phyloP scores from a whole-genome alignment of 2,888 invertebrate genomes.

The Nephrotoma appendiculata region DNA sequence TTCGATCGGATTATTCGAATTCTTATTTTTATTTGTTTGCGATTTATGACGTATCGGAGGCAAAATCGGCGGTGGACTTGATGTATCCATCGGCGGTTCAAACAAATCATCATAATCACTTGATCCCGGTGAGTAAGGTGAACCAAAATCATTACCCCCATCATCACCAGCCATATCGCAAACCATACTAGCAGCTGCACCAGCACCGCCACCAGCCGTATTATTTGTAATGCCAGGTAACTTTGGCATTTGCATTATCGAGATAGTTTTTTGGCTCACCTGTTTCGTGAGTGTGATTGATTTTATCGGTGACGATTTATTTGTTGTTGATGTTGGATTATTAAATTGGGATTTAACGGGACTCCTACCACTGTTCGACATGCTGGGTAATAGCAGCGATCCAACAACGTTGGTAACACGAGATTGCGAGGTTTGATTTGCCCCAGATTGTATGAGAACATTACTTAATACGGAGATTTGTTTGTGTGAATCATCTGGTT shows the following conservation, averaged over 20 bases:
- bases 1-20: conserved; percentile 24
- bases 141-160: conserved; percentile 55
- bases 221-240: conserved; percentile 24
- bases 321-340: conserved; percentile 2
- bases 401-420: background rate
- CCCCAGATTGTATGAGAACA: background rate
- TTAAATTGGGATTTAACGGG: conserved; percentile 1
- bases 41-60: background rate
- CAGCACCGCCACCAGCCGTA: conserved; percentile 20
- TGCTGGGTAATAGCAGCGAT: background rate
- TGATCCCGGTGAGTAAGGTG: conserved; percentile 82
- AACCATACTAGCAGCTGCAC: conserved; percentile 14
- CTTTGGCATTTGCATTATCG: background rate
- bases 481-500: background rate
- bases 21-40: conserved; percentile 12
- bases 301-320: conserved; percentile 1
- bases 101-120: conserved; percentile 78
- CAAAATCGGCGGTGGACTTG: conserved; percentile 4
- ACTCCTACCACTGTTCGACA: background rate
- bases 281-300: background rate
- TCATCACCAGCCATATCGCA: conserved; percentile 26
- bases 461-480: conserved; percentile 7
- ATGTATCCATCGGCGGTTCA: conserved; percentile 47
- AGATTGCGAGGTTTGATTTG: background rate
- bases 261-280: background rate